phyloP scores from a whole-genome alignment of 2,113 vertebrate species.

The Natator depressus region DNA sequence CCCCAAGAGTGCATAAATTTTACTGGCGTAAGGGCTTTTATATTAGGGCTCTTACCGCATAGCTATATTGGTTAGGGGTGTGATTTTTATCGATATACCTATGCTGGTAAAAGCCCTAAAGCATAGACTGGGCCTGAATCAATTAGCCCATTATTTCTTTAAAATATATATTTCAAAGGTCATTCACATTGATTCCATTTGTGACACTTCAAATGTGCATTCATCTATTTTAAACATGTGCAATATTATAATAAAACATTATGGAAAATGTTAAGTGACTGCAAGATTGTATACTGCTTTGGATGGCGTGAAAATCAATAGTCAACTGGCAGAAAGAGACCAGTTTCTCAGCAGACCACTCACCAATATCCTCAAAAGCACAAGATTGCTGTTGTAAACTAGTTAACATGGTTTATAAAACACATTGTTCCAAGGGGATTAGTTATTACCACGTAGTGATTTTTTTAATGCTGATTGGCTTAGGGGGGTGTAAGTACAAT shows the following conservation, averaged over 20 bases:
- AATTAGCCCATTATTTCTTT: not conserved
- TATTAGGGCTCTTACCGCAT: not conserved
- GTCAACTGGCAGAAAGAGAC: not conserved
- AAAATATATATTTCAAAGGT: not conserved
- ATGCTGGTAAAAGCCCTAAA: not conserved
- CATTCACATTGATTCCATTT: not conserved
- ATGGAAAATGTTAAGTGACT: not conserved
- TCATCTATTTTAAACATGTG: not conserved
- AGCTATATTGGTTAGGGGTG: not conserved
- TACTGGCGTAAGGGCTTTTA: not conserved
- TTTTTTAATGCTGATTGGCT: not conserved
- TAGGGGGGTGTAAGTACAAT: constrained; percentile 42
- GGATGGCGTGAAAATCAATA: constrained; percentile 16
- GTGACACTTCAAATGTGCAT: not conserved
- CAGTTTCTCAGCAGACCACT: not conserved
- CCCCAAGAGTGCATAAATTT: not conserved
- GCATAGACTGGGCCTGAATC: not conserved
- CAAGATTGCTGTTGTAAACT: not conserved
- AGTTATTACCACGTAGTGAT: not conserved
- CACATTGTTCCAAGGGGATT: not conserved
- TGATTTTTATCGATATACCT: not conserved
- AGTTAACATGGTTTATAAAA: constrained; percentile 13
- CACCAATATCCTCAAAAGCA: not conserved
- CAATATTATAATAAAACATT: not conserved
- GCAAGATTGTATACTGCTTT: not conserved